phyloP scores from a whole-genome alignment of 2,113 vertebrate genomes.

The Lagopus leucura region DNA sequence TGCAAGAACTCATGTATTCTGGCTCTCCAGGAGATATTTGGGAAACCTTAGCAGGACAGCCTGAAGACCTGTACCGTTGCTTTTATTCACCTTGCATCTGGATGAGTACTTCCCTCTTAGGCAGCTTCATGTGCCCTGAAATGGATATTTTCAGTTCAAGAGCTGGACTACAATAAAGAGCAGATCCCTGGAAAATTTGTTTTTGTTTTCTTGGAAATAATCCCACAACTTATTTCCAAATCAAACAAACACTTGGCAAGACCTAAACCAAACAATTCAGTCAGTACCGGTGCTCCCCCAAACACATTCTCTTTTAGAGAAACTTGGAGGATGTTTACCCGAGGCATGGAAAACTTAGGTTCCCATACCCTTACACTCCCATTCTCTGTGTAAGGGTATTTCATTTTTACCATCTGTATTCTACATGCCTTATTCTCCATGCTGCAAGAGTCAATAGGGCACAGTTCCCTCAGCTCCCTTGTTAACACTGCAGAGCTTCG shows the following conservation, averaged over 20 bases:
- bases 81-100: background rate
- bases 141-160: background rate
- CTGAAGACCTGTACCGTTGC: background rate
- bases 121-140: background rate
- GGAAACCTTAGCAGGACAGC: background rate
- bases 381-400: background rate
- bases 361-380: background rate
- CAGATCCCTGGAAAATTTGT: background rate
- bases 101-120: background rate
- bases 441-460: background rate
- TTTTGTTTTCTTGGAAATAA: constrained; percentile 30
- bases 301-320: background rate
- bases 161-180: background rate
- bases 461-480: background rate
- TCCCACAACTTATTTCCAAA: constrained; percentile 4
- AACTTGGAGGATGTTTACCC: background rate
- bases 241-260: constrained; percentile 24
- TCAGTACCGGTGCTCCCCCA: background rate
- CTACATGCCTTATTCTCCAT: background rate
- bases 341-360: background rate
- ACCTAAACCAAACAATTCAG: background rate
- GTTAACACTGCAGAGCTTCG: background rate
- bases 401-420: background rate
- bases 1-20: accelerated
- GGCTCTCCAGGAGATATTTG: background rate